Conservation (phyloP, 2,113 vertebrate species). For the Pipa parva region DNA sequence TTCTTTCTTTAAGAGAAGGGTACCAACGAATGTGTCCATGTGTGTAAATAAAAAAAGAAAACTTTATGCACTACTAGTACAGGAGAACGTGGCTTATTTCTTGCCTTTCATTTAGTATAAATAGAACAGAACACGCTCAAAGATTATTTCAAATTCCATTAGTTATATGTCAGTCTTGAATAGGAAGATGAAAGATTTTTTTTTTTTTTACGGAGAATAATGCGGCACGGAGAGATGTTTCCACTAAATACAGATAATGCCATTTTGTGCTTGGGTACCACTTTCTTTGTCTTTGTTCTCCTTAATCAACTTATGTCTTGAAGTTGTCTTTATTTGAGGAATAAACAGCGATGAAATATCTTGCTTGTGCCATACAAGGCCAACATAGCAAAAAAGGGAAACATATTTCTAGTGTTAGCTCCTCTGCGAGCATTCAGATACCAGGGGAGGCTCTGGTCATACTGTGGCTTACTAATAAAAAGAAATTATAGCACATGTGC, state of each 20-base stretch:
- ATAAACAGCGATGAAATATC: constrained; percentile 99
- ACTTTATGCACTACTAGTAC: too few species aligned
- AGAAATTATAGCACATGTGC: constrained; percentile 99
- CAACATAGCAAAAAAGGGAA: constrained; percentile 77
- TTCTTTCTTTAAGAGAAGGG: too few species aligned
- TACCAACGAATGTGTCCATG: too few species aligned
- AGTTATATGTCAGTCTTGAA: constrained; percentile 54
- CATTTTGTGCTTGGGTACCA: constrained; percentile 85
- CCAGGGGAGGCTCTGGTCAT: constrained; percentile 84
- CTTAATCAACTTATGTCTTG: constrained; percentile 97
- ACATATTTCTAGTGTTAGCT: constrained; percentile 90
- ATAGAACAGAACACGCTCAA: constrained; percentile 37
- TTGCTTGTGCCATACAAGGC: constrained; percentile 74
- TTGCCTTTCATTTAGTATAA: not conserved
- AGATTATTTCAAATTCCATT: constrained; percentile 59
- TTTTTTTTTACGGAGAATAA: constrained; percentile 59
- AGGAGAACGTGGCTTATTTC: not conserved
- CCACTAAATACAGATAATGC: constrained; percentile 72
- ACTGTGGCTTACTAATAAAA: constrained; percentile 88
- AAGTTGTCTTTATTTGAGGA: constrained; percentile 99
- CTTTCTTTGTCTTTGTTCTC: constrained; percentile 74
- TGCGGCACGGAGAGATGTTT: constrained; percentile 57
- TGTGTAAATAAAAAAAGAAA: too few species aligned
- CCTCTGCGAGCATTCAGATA: constrained; percentile 78
- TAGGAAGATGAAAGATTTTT: constrained; percentile 66